A percentile compares a stretch with the other conserved stretches of the same genome.
phyloP scores from a whole-genome alignment of 2,888 invertebrate species.

The Andricus quercusramuli region DNA sequence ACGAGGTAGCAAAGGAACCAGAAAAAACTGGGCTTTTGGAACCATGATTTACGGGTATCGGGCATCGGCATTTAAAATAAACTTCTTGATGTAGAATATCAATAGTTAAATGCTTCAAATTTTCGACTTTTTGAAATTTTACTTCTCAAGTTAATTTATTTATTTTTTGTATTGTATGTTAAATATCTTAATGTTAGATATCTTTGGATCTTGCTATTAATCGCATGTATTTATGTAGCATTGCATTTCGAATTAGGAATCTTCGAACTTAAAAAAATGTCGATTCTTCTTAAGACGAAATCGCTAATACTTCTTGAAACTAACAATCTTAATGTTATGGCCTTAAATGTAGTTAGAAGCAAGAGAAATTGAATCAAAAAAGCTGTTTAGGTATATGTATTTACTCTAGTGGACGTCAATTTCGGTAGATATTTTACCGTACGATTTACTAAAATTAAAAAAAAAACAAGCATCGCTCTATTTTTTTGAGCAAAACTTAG shows the following conservation, averaged over 20 bases:
- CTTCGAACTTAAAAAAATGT: background rate
- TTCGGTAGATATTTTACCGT: constrained; percentile 1
- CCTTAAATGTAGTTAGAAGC: constrained; percentile 29
- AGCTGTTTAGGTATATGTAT: background rate
- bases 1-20: background rate
- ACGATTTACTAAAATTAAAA: background rate
- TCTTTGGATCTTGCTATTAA: constrained; percentile 15
- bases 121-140: constrained; percentile 1
- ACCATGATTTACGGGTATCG: background rate
- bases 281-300: background rate
- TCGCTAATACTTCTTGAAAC: background rate
- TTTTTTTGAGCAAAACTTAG: constrained; percentile 16
- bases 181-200: constrained; percentile 37
- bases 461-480: constrained; percentile 10
- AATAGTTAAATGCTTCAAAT: constrained; percentile 5
- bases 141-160: constrained; percentile 3
- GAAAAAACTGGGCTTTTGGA: background rate
- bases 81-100: constrained; percentile 8
- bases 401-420: background rate
- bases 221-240: constrained; percentile 2
- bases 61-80: background rate
- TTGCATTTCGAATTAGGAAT: constrained; percentile 23
- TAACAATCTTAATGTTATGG: constrained; percentile 36
- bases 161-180: background rate
- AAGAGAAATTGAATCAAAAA: constrained; percentile 5